Base-by-base conservation (phyloP, 2,888 invertebrate species). In the Nephrocerus scutellatus region DNA sequence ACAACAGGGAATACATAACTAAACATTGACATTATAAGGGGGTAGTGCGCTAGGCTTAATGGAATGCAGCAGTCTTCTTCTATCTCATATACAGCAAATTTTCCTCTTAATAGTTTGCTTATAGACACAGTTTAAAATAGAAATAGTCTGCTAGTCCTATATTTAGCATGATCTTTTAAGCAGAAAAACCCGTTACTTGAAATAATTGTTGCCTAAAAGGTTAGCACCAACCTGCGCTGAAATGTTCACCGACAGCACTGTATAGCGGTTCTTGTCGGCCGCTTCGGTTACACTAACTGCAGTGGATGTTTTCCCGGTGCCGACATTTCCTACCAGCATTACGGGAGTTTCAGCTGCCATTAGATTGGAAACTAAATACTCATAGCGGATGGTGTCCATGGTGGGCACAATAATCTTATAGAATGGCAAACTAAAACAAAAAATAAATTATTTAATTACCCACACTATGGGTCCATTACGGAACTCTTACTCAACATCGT, bases 391-490 rank as follows among this genome's bases (percentile, higher is more conserved):
- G 12, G 88, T 87, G 64, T 92, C 91, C 20, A 88, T 80, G 0
- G 90, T 91, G 0, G 91, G 91, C 3, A 91, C 88, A 44, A 83
- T 75, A 51, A 90, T 83, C 61, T 79, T 82, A 70, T 84, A 85
- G 71, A 88, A 91, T 1, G 88, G 86, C 5, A 71, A 57, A 20
- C 86, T 87, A 26, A 39, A 46, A 31, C 10, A 16, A 26, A 37
- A 14, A 15, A 21, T 8, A 10, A n/a, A 15, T 19, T 5, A 26
- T 14, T 13, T 8, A 30, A 38, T 4, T 16, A 33, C 9, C 10
- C 10, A 12, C 16, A 18, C 3, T 16, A 30, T 6, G 21, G 21
- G n/a, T 30, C 12, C 19, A 12, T 19, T 4, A 30, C 22, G 19
- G 25, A 32, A 33, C 15, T 50, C 48, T 46, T 44, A 61, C 59